Evolutionary conservation across 2,797 vertebrate genomes (phyloP).

Genomic region (Remorina albescens): DNA sequence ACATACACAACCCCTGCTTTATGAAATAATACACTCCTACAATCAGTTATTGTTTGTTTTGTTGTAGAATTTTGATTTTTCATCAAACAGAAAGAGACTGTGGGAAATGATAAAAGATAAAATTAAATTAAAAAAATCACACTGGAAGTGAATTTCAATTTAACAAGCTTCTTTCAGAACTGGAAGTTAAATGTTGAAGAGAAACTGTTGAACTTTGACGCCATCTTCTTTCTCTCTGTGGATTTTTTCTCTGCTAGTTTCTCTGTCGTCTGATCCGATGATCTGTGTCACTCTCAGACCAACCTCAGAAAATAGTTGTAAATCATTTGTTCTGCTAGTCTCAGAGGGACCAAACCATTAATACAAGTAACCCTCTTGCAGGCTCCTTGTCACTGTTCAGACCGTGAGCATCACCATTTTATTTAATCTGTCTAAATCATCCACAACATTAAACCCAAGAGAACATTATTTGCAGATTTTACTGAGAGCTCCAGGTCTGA

Average conservation of each 20-base stretch:
- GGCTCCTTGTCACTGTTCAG: not conserved
- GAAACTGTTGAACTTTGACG: not conserved
- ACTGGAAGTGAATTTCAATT: not conserved
- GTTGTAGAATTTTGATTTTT: not conserved
- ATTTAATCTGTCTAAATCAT: not conserved
- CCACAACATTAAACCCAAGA: not conserved
- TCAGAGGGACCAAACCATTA: not conserved
- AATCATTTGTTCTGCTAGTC: not conserved
- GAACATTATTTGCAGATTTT: too few relatives aligned
- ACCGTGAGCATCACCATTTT: too few relatives aligned
- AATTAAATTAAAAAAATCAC: not conserved
- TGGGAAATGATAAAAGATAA: not conserved
- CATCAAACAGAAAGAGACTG: not conserved
- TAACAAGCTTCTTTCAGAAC: not conserved
- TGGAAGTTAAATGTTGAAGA: not conserved
- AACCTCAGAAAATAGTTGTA: not conserved
- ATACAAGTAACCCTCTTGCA: not conserved
- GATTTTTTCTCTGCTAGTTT: not conserved
- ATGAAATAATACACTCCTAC: too few relatives aligned
- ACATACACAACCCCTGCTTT: too few relatives aligned
- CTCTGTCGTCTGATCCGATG: not conserved
- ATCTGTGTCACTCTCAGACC: not conserved
- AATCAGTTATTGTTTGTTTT: not conserved
- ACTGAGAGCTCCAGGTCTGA: not conserved
- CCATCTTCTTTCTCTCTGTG: not conserved